Conservation (phyloP, 2,888 invertebrate genomes). For the Drosophila subsilvestris region DNA sequence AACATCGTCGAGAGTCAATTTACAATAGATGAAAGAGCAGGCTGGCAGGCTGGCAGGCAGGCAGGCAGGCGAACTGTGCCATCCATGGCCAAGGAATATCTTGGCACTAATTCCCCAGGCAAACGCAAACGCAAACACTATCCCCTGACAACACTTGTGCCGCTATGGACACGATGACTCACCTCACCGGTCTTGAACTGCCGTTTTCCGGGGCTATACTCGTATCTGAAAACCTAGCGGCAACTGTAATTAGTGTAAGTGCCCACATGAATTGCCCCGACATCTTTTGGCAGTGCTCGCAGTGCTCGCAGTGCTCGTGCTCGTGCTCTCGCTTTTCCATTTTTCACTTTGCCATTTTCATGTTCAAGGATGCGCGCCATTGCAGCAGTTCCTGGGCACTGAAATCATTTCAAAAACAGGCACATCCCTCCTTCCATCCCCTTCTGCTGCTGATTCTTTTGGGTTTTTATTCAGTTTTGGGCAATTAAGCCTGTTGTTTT, state of each 20-base stretch:
- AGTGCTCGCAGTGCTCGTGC: slow-evolving; percentile 32
- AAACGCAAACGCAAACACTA: background rate
- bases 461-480: slow-evolving; percentile 62
- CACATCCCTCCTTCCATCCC: slow-evolving; percentile 21
- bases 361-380: slow-evolving; percentile 67
- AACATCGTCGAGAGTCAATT: slow-evolving; percentile 38
- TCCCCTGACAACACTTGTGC: slow-evolving; percentile 19
- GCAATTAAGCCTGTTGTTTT: slow-evolving; percentile 71
- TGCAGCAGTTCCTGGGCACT: background rate
- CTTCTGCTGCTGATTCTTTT: slow-evolving; percentile 19
- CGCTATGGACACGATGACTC: slow-evolving; percentile 28
- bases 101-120: slow-evolving; percentile 18
- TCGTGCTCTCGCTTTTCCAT: slow-evolving; percentile 45
- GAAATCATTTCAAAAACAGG: background rate
- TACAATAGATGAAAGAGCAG: slow-evolving; percentile 48
- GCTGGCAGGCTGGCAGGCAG: slow-evolving; percentile 10
- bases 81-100: slow-evolving; percentile 7
- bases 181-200: background rate
- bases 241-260: slow-evolving; percentile 76
- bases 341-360: slow-evolving; percentile 51
- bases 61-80: slow-evolving; percentile 28
- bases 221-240: slow-evolving; percentile 42
- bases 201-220: background rate
- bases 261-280: slow-evolving; percentile 65
- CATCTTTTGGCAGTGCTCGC: slow-evolving; percentile 60